Evolutionary conservation across 2,113 vertebrate species (phyloP), one percentile per base, ranked within the genome.

Genomic region (Eudorcas thomsonii): DNA sequence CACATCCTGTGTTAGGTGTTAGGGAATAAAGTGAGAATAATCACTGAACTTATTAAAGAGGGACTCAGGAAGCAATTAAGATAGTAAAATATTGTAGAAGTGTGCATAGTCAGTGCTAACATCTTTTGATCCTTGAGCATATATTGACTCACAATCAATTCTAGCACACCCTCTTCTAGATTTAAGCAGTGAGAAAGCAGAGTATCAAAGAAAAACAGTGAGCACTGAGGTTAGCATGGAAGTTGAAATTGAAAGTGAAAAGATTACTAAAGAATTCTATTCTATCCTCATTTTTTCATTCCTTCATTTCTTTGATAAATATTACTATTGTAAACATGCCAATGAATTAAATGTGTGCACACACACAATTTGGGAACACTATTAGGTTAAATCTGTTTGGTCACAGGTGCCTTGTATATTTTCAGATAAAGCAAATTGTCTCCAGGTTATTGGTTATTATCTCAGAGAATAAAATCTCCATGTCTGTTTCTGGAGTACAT

Each of bases 311-410:
- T 54, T 90, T 23, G 81, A 19, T 14, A 84, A 67, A 78, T 33
- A 48, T 83, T 91, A 60, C 25, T 43, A 55, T 57, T 64, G 12
- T 43, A 86, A 91, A 78, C 60, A 87, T 2, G 84, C 25, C 64
- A 71, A 3, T 64, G 4, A 88, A 39, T 6, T 71, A 92, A 30
- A 45, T 88, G 64, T 71, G 54, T 36, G 33, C n/a, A 95, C 33
- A 84, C 25, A 91, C 54, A 96, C 9, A 88, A 94, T 64, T 95
- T 87, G 88, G 87, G 80, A 92, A 64, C n/a, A 87, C 7, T 90
- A 74, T 54, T 54, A 82, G 11, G 8, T 95, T 85, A 90, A 60
- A 74, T 1, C 77, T 97, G 43, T 80, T 88, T 94, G 64, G 28
- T 45, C 36, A 78, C 33, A 91, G 45, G 4, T 9, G 36, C 60